A percentile compares a stretch with the other conserved stretches of the same genome.
These are phyloP conservation scores for Psilopsiagon aurifrons DNA, from an alignment of 2,113 vertebrate species.

Conservation along the genomic window DNA sequence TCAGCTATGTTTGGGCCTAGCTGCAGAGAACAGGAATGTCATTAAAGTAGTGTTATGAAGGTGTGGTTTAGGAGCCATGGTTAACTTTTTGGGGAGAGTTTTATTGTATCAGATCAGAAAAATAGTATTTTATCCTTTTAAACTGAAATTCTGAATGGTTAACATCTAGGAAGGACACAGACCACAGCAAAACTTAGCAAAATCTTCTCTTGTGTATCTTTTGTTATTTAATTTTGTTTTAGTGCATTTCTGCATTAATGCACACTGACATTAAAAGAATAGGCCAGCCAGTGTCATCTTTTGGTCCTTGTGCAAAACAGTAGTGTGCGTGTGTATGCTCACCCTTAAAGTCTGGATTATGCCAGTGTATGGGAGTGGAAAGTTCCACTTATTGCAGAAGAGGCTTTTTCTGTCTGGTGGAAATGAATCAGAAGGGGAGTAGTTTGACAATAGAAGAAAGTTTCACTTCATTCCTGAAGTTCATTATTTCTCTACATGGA, in stretches of 20 bases:
- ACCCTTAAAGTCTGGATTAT: not conserved
- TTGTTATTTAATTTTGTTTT: not conserved
- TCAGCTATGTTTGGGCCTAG: not conserved
- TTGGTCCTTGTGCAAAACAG: not conserved
- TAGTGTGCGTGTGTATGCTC: not conserved
- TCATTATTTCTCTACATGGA: not conserved
- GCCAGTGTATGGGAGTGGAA: accelerated
- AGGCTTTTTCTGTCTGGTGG: not conserved
- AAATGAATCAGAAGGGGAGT: not conserved
- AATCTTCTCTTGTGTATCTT: not conserved
- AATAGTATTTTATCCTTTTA: not conserved
- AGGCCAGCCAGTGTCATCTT: not conserved
- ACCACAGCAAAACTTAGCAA: not conserved
- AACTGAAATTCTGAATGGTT: not conserved
- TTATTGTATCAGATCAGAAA: not conserved
- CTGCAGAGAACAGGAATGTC: not conserved
- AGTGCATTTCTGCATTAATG: not conserved
- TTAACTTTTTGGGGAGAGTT: not conserved
- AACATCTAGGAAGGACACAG: not conserved
- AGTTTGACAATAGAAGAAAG: not conserved
- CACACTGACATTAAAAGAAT: not conserved
- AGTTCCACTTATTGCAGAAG: not conserved
- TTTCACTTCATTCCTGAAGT: not conserved
- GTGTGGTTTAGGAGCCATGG: not conserved
- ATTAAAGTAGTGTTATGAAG: not conserved